Percentiles rank a stretch among this genome's conserved stretches.
These are phyloP conservation scores for Brachyhypopomus occidentalis DNA, from an alignment of 2,113 vertebrate genomes.

Conservation along the genomic window DNA sequence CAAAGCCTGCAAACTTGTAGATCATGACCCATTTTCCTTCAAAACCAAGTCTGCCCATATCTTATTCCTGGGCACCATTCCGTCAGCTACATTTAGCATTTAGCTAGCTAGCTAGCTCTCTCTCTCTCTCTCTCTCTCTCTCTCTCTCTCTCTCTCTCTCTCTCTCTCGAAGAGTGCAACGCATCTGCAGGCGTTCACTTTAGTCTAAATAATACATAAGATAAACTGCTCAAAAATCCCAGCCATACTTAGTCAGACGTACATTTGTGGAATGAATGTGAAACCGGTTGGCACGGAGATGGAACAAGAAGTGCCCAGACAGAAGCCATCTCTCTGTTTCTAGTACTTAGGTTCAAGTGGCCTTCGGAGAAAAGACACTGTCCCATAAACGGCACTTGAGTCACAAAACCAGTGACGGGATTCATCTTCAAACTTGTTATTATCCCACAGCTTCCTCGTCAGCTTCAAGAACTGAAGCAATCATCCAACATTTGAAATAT, in stretches of 20 bases:
- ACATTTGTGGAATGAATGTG: constrained; percentile 9
- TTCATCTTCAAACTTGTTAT: not conserved
- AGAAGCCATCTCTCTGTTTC: not conserved
- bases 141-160: too few relatives aligned
- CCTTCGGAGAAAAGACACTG: not conserved
- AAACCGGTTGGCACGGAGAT: not conserved
- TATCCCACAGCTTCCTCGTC: not conserved
- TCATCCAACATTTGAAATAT: not conserved
- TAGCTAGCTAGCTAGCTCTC: too few relatives aligned
- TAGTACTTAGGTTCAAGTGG: not conserved
- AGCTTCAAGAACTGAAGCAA: not conserved
- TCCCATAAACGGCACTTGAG: not conserved
- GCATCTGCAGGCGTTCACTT: constrained; percentile 7
- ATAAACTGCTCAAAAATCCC: not conserved
- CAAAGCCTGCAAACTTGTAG: not conserved
- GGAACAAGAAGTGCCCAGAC: not conserved
- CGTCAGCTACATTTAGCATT: not conserved
- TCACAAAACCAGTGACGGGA: not conserved
- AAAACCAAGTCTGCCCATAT: constrained; percentile 7
- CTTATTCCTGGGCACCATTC: not conserved
- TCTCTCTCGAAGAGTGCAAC: not conserved
- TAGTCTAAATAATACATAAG: constrained; percentile 37
- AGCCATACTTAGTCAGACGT: not conserved
- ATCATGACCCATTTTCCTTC: not conserved
- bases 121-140: too few relatives aligned